These are phyloP conservation scores for Percina caprodes DNA, from an alignment of 2,113 vertebrate genomes.

Conservation along the genomic window DNA sequence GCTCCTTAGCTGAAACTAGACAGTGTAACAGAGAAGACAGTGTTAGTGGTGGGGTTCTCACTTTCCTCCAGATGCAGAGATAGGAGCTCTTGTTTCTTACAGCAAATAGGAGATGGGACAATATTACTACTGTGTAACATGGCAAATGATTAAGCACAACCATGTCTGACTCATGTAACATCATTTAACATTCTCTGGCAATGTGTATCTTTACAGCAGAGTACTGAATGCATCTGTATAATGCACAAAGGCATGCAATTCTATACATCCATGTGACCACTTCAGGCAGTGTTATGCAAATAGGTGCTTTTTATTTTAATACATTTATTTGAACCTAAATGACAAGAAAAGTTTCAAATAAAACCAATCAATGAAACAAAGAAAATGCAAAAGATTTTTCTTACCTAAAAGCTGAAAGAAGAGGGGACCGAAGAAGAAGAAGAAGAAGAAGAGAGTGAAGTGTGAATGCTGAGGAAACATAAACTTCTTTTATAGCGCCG, in stretches of 20 bases:
- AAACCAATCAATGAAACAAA: not conserved
- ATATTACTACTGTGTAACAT: conserved; percentile 21
- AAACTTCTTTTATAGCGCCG: conserved; percentile 77
- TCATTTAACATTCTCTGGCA: not conserved
- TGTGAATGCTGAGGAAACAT: conserved; percentile 39
- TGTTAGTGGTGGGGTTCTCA: conserved; percentile 74
- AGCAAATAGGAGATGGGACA: conserved; percentile 46
- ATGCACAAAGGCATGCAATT: conserved; percentile 6
- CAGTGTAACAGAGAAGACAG: conserved; percentile 76
- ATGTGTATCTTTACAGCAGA: conserved; percentile 9
- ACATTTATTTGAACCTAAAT: not conserved
- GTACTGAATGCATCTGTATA: not conserved
- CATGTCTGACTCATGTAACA: not conserved
- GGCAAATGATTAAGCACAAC: conserved; percentile 17
- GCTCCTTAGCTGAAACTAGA: conserved; percentile 69
- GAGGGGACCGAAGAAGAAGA: conserved; percentile 1
- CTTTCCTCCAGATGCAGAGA: conserved; percentile 79
- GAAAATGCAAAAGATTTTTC: not conserved
- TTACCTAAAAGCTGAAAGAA: conserved; percentile 58
- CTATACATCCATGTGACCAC: not conserved
- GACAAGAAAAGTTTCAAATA: not conserved
- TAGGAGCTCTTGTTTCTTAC: conserved; percentile 53
- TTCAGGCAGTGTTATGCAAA: conserved; percentile 1
- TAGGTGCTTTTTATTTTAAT: not conserved
- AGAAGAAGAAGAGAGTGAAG: conserved; percentile 17